phyloP scores from a whole-genome alignment of 2,888 invertebrate species.

The Mesoligia furuncula region DNA sequence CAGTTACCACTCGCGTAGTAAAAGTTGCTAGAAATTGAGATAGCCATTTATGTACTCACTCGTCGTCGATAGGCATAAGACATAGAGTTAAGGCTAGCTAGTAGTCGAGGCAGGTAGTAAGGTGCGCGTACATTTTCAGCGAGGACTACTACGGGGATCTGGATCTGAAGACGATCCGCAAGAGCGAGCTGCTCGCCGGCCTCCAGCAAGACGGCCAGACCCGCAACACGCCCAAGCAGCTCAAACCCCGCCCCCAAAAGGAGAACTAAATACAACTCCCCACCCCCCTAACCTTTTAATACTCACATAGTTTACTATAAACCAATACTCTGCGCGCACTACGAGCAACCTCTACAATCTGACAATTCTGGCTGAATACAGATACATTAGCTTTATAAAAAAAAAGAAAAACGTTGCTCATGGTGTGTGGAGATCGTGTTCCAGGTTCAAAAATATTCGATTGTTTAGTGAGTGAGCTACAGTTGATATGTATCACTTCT shows the following conservation, averaged over 20 bases:
- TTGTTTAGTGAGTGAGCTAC: conserved; percentile 81
- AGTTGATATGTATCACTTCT: conserved; percentile 86
- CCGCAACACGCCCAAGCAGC: conserved; percentile 84
- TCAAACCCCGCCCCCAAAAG: conserved; percentile 91
- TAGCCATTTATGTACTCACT: conserved; percentile 74
- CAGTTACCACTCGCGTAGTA: conserved; percentile 78
- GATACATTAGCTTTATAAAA: conserved; percentile 46
- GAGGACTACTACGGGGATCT: conserved; percentile 99
- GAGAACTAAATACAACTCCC: conserved; percentile 82
- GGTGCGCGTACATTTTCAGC: conserved; percentile 92
- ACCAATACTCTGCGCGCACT: conserved; percentile 77
- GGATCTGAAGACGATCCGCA: conserved; percentile 98
- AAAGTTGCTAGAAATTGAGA: conserved; percentile 84
- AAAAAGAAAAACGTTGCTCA: conserved; percentile 71
- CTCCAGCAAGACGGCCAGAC: conserved; percentile 91
- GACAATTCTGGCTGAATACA: conserved; percentile 66
- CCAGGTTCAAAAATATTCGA: conserved; percentile 83
- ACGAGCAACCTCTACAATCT: conserved; percentile 69
- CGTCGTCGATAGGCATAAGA: conserved; percentile 64
- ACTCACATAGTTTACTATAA: conserved; percentile 83
- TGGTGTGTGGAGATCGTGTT: conserved; percentile 80
- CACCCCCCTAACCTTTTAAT: conserved; percentile 83
- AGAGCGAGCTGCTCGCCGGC: conserved; percentile 97
- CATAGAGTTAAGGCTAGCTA: conserved; percentile 76
- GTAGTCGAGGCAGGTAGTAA: conserved; percentile 86